Base-by-base conservation (phyloP, 2,113 vertebrate genomes). In the Microcebus griseorufus region DNA sequence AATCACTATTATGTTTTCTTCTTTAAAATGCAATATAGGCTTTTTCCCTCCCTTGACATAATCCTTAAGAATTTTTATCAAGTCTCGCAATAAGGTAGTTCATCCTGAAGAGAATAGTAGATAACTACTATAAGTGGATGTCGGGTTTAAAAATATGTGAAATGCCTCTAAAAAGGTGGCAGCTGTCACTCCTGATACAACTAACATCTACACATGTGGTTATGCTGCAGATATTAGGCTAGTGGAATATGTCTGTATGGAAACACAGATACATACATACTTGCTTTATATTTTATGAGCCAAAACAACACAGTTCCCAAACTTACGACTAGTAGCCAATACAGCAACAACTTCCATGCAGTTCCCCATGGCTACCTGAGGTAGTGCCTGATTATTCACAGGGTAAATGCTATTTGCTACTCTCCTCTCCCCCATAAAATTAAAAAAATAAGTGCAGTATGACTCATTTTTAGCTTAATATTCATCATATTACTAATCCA, bases 1-100 rank as follows among this genome's bases (percentile, higher is more conserved):
- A 96, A 93, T 39, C 42, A 87, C 45, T 95, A 67, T 16, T 42
- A 18, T 67, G 5, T 58, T 23, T 51, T 97, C 93, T 91, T 62
- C 85, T 70, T 80, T 27, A 76, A 76, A 95, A 92, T 29, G 55
- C 29, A 39, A 83, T 60, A 73, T 37, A 75, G 25, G 3, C 3
- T 18, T 72, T 55, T 90, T 11, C 27, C 62, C 14, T 32, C 7
- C 22, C 6, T 67, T 92, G 60, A 88, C 11, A 29, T 67, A 83
- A 87, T 93, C 29, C 90, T 89, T 58, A 72, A 42, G 39, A 76
- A 69, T 34, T 76, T 92, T 85, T n/a, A 84, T 23, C 45, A 94
- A 58, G 32, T 88, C 64, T 91, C 91, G 17, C 3, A 32, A 69
- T 82, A 93, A 92, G 51, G 48, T 80, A 92, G 84, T 94, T 90